Base-by-base conservation (phyloP, 1,140 invertebrate species). In the Acromyrmex charruanus region DNA sequence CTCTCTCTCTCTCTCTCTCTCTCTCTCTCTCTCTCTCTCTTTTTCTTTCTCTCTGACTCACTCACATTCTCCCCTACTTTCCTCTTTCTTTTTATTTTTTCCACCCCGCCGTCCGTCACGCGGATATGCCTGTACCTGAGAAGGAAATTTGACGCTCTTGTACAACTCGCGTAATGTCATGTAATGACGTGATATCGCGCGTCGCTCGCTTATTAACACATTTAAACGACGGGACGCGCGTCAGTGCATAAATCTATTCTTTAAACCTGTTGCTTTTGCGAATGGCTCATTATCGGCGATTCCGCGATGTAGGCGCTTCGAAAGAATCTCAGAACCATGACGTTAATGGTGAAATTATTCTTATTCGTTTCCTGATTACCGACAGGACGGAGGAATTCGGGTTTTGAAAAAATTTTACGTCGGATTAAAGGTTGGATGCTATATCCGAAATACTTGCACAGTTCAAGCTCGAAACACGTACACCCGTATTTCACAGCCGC, bases 401-500 rank as follows among this genome's bases (percentile, higher is more conserved):
- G 7, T 66, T 39, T 66, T 16, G 35, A 44, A 44, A 44, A 49
- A 74, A 18, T 31, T 77, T 14, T n/a, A 35, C 10, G 1, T 71
- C 35, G 53, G 21, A 31, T 81, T 58, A 16, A 51, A 16, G 55
- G 49, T 69, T 25, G 14, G 10, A 21, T n/a, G 63, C 14, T 28
- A n/a, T 10, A n/a, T 4, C 63, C n/a, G 77, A 69, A 80, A 80
- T 58, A 55, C 65, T 25, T 10, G 1, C 10, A 10, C 10, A 63
- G n/a, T 0, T 16, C 31, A 10, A 21, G 4, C 65, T 35, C 65
- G 51, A 71, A 58, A 44, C 79, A 44, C 35, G 61, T 66, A 35
- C 5, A 44, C 31, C 63, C 65, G 16, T 77, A 31, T 65, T 65
- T 77, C 66, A 65, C 81, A n/a, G 31, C 21, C 65, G 18, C 68